These are phyloP conservation scores for Nematolebias whitei DNA, from an alignment of 2,113 vertebrate genomes.

Conservation along the genomic window DNA sequence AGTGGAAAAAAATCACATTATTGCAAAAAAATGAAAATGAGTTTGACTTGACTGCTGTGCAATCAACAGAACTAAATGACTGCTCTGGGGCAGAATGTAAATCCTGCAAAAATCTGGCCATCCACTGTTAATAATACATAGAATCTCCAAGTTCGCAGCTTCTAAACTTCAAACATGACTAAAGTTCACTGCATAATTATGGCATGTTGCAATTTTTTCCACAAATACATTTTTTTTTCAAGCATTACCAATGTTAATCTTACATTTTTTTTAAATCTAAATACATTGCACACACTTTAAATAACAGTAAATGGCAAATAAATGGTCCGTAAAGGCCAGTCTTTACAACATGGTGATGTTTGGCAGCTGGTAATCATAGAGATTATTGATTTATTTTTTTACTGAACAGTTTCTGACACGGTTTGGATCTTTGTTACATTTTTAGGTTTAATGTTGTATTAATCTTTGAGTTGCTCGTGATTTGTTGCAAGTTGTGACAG, in stretches of 20 bases:
- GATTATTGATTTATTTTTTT: background rate
- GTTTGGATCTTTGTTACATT: background rate
- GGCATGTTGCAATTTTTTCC: background rate
- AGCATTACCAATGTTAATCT: background rate
- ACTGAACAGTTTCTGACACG: slow-evolving; percentile 15
- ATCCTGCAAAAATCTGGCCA: slow-evolving; percentile 45
- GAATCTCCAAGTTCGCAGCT: slow-evolving; percentile 12
- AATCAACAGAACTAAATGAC: slow-evolving; percentile 43
- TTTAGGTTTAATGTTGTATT: background rate
- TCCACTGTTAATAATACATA: slow-evolving; percentile 33
- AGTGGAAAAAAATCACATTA: slow-evolving; percentile 27
- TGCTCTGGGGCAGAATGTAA: slow-evolving; percentile 40
- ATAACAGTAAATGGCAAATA: slow-evolving; percentile 8
- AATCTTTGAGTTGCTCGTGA: background rate
- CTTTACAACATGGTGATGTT: slow-evolving; percentile 17
- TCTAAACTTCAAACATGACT: background rate
- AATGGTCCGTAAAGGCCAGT: slow-evolving; percentile 5
- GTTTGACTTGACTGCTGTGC: slow-evolving; percentile 12
- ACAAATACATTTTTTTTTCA: slow-evolving; percentile 2
- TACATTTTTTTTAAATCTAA: slow-evolving; percentile 8
- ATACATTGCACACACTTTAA: slow-evolving; percentile 6
- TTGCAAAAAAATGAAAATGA: slow-evolving; percentile 17
- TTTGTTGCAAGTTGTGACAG: background rate
- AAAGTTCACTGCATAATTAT: background rate
- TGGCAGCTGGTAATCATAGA: background rate